Conservation (phyloP, 2,888 invertebrate genomes). For the Caenorhabditis panamensis region DNA sequence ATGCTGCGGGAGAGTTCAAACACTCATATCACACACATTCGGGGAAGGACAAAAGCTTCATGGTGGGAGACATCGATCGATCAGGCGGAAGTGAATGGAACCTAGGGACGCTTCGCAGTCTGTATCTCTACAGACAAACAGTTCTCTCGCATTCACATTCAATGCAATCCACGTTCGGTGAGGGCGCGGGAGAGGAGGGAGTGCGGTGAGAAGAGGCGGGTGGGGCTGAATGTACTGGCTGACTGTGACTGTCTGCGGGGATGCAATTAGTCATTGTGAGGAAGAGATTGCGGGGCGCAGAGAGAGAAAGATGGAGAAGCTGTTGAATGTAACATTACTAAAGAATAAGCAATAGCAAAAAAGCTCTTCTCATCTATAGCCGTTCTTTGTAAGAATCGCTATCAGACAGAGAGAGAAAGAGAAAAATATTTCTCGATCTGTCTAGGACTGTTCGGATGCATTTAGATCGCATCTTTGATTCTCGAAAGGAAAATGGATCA, state of each 20-base stretch:
- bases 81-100: conserved; percentile 14
- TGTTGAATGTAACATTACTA: too few species aligned
- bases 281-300: not conserved
- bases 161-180: conserved; percentile 53
- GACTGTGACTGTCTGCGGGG: conserved; percentile 37
- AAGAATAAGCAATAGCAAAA: too few species aligned
- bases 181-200: conserved; percentile 1
- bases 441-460: too few species aligned
- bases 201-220: conserved; percentile 25
- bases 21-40: conserved; percentile 7
- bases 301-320: not conserved
- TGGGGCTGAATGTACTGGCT: not conserved
- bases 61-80: conserved; percentile 37
- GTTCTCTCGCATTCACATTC: conserved; percentile 19
- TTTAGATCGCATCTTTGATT: not conserved
- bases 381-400: too few species aligned
- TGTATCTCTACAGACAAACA: conserved; percentile 11
- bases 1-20: conserved; percentile 24
- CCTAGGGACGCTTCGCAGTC: conserved; percentile 1
- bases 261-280: not conserved
- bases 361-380: too few species aligned
- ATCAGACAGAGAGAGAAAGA: too few species aligned
- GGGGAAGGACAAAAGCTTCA: conserved; percentile 15
- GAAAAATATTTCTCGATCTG: too few species aligned
- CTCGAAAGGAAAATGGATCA: conserved; percentile 3